Conservation (phyloP, 2,113 vertebrate genomes). For the Athene noctua region DNA sequence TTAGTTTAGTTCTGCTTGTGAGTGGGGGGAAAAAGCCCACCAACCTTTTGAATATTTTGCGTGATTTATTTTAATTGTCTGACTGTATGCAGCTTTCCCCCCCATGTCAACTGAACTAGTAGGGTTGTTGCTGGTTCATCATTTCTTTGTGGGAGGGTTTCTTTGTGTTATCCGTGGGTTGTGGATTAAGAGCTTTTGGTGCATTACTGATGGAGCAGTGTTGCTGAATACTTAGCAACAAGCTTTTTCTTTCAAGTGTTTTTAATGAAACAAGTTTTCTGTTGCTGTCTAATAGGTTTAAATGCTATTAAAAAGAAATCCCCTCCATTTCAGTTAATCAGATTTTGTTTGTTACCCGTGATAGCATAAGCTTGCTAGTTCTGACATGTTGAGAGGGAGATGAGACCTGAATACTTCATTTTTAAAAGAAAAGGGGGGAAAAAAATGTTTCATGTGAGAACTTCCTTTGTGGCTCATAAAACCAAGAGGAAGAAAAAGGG, state of each 20-base stretch:
- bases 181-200: slow-evolving; percentile 11
- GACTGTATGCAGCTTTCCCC: not conserved
- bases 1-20: not conserved
- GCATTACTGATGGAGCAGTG: not conserved
- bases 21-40: not conserved
- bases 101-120: not conserved
- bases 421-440: not conserved
- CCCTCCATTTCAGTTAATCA: slow-evolving; percentile 33
- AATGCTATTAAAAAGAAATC: slow-evolving; percentile 31
- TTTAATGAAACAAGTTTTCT: slow-evolving; percentile 44
- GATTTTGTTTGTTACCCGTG: slow-evolving; percentile 26
- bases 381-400: not conserved
- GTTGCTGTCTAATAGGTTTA: slow-evolving; percentile 35
- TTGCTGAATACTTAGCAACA: not conserved
- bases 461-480: not conserved
- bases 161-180: not conserved
- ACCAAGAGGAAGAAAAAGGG: not conserved
- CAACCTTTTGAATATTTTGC: not conserved
- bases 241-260: slow-evolving; percentile 2
- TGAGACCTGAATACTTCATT: slow-evolving; percentile 12
- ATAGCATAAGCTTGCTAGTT: slow-evolving; percentile 15
- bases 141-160: not conserved
- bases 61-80: not conserved
- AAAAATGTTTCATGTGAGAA: not conserved
- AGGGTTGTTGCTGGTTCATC: not conserved